Percentiles rank a stretch among this genome's conserved stretches.
These are phyloP conservation scores for Sarcophaga bullata DNA, from an alignment of 1,140 invertebrate genomes.

Conservation along the genomic window DNA sequence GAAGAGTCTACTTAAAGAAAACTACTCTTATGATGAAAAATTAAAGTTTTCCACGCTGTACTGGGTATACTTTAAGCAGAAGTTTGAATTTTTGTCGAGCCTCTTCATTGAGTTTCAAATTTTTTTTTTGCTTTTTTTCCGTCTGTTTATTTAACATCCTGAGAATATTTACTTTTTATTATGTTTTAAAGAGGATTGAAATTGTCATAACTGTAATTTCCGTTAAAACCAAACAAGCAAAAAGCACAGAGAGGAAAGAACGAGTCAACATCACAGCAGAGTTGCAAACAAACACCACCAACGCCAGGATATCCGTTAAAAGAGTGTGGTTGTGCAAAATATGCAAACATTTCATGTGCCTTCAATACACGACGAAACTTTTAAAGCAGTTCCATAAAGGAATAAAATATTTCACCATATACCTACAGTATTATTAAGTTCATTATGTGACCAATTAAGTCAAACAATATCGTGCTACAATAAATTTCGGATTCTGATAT, in stretches of 20 bases:
- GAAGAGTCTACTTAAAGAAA: background rate
- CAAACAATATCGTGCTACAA: too few relatives aligned
- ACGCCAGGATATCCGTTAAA: slow-evolving; percentile 42
- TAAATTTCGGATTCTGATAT: too few relatives aligned
- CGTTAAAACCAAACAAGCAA: slow-evolving; percentile 45
- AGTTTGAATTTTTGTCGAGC: too few relatives aligned
- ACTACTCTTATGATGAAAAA: background rate
- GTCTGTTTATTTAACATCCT: slow-evolving; percentile 45
- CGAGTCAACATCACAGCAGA: background rate
- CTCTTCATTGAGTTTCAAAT: too few relatives aligned
- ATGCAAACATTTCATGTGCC: slow-evolving; percentile 62
- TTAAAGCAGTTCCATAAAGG: background rate
- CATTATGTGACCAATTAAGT: too few relatives aligned
- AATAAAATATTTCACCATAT: background rate
- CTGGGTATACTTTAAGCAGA: too few relatives aligned
- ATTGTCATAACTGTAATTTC: slow-evolving; percentile 63
- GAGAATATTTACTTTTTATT: slow-evolving; percentile 24
- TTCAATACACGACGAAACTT: background rate
- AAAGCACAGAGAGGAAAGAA: background rate
- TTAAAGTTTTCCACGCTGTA: background rate
- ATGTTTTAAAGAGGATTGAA: slow-evolving; percentile 50
- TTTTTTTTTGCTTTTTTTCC: too few relatives aligned
- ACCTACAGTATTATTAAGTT: too few relatives aligned
- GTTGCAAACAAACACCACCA: background rate
- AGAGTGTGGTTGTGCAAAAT: slow-evolving; percentile 23